Conservation (phyloP, 2,113 vertebrate genomes). For the Elachura formosa region DNA sequence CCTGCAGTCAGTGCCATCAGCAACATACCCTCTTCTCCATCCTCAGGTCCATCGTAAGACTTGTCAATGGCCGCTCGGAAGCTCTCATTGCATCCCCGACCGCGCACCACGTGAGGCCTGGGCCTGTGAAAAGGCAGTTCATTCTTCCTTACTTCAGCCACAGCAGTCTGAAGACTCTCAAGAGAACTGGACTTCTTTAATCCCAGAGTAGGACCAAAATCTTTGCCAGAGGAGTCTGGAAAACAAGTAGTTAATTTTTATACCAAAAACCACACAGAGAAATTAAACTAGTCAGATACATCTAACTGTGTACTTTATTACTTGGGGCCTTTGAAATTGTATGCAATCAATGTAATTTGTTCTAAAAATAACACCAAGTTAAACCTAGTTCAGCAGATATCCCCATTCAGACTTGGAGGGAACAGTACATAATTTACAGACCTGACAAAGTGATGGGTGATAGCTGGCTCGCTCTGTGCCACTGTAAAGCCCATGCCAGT, state of each 20-base stretch:
- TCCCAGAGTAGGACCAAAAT: conserved; percentile 92
- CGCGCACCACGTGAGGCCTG: conserved; percentile 90
- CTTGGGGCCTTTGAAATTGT: conserved; percentile 6
- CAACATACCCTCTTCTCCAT: conserved; percentile 82
- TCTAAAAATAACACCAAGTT: conserved; percentile 41
- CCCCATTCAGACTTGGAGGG: not conserved
- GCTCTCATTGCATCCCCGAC: conserved; percentile 95
- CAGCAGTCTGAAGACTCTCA: conserved; percentile 95
- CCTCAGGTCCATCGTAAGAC: conserved; percentile 93
- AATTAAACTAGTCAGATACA: not conserved
- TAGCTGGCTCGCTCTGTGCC: not conserved
- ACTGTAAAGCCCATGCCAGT: not conserved
- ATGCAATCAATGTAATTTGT: conserved; percentile 11
- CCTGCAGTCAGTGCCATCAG: not conserved
- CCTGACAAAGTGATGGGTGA: not conserved
- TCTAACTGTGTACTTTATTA: conserved; percentile 29
- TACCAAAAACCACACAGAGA: not conserved
- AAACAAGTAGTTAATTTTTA: conserved; percentile 5
- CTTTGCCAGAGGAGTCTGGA: conserved; percentile 71
- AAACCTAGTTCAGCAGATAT: conserved; percentile 10
- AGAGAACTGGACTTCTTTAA: conserved; percentile 96
- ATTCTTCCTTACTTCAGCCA: conserved; percentile 89
- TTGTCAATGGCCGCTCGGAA: conserved; percentile 98
- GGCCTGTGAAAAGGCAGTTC: conserved; percentile 93
- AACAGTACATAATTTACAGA: not conserved